Evolutionary conservation across 2,113 vertebrate genomes (phyloP).

Genomic region (Synodontis membranacea): DNA sequence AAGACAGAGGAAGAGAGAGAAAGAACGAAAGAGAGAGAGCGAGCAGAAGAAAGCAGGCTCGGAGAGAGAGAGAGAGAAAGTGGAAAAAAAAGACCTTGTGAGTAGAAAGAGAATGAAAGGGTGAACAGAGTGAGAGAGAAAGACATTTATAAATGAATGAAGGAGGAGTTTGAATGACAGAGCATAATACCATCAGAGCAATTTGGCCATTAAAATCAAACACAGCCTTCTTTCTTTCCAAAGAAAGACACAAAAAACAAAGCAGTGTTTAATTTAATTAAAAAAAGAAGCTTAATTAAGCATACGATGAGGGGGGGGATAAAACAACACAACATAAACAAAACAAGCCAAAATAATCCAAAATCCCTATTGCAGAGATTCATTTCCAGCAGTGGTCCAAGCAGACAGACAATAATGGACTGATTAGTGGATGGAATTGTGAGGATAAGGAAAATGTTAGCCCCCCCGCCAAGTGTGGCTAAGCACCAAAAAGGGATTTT

Average conservation of each 20-base stretch:
- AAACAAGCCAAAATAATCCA: constrained; percentile 21
- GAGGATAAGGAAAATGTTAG: constrained; percentile 29
- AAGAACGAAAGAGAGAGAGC: background rate
- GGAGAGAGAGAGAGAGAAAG: background rate
- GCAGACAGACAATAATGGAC: constrained; percentile 73
- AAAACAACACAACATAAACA: too few species aligned
- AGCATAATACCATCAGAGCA: constrained; percentile 28
- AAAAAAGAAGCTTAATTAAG: background rate
- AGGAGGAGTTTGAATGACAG: constrained; percentile 11
- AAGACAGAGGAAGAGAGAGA: background rate
- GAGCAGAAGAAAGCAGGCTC: background rate
- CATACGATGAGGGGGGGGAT: background rate
- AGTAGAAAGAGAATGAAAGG: background rate
- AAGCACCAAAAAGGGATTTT: constrained; percentile 47
- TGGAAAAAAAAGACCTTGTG: background rate
- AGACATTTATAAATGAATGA: constrained; percentile 28
- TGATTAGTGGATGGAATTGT: constrained; percentile 65
- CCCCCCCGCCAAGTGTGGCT: constrained; percentile 12
- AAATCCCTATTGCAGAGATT: constrained; percentile 37
- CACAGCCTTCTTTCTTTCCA: constrained; percentile 25
- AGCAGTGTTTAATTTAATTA: constrained; percentile 34
- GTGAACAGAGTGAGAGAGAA: background rate
- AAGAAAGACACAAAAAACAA: constrained; percentile 30
- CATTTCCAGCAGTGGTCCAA: constrained; percentile 51
- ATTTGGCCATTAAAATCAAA: constrained; percentile 32